Evolutionary conservation across 2,113 vertebrate species (phyloP).

Genomic region (Talpa occidentalis): DNA sequence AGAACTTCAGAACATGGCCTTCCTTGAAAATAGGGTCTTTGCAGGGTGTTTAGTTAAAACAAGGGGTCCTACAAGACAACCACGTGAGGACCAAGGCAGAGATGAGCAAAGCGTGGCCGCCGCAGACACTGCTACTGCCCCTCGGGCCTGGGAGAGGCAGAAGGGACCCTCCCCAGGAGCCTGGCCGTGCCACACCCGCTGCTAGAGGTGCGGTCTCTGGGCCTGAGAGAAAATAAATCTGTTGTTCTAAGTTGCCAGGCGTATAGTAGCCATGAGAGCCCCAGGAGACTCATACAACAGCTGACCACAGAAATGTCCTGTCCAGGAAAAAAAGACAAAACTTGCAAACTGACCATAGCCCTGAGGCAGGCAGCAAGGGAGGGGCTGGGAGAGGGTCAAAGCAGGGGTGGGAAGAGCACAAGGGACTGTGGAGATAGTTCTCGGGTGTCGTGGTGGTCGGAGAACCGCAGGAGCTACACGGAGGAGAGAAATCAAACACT

Average conservation of each 20-base stretch:
- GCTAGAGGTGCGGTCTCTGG: neutral
- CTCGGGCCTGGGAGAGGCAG: neutral
- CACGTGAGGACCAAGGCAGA: neutral
- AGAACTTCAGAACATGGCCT: neutral
- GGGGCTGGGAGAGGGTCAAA: too few species aligned
- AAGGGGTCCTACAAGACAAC: neutral
- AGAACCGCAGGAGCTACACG: too few species aligned
- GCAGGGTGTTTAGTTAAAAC: rapidly evolving
- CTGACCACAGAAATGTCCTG: neutral
- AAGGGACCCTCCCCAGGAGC: neutral
- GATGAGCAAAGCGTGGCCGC: too few species aligned
- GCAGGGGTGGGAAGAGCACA: too few species aligned
- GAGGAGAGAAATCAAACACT: too few species aligned
- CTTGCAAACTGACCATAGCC: too few species aligned
- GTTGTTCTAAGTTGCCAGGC: rapidly evolving
- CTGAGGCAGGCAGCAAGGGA: too few species aligned
- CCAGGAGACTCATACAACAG: neutral
- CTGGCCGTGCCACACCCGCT: neutral
- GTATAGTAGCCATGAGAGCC: neutral
- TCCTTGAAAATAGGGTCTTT: too few species aligned
- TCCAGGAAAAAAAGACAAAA: too few species aligned
- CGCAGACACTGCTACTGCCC: neutral
- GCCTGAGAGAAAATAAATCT: neutral
- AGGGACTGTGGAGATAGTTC: too few species aligned
- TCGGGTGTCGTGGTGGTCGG: too few species aligned